Evolutionary conservation across 2,888 invertebrate species (phyloP), one percentile per base, ranked within the genome.

Genomic region (Idaea biselata): DNA sequence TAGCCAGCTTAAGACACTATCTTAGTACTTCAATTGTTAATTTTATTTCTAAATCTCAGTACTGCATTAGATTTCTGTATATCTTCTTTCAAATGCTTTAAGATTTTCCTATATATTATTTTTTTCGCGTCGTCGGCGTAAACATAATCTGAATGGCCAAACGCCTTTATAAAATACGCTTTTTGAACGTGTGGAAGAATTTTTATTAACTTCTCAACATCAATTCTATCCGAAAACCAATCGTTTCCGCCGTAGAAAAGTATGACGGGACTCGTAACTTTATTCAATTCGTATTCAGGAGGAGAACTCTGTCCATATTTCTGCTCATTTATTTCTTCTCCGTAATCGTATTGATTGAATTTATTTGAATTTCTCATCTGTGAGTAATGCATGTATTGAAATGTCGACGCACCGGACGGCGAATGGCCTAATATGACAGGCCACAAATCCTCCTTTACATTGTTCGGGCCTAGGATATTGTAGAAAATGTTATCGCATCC

Each of bases 61-160:
- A 8, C 14, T 11, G 3, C 14, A 3, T 8, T 44, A 44, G 8
- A 3, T 44, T 44, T 11, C 7, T 11, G 8, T 8, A 3, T 44
- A 63, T 60, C 6, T 61, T 32, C 0, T 55, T 55, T 64, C 18
- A 56, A 56, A 60, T 63, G 55, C 25, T 58, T 68, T 4, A 71
- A 25, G 59, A 71, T 71, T 64, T 71, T 68, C 18, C 60, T 69
- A 71, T 95, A 95, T 6, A 96, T 75, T 31, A 93, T 72, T 14
- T 79, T 81, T 14, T 92, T 87, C 0, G 93, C 94, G 68, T 94
- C 93, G 11, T 83, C 84, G 0, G 94, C 95, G 89, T 94, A 95
- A 58, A 95, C 74, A 68, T 94, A 96, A 74, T 96, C 96, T 71
- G 95, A 81, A 76, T 96, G 96, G 75, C 94, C 94, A 68, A 94